Conservation (phyloP, 1,140 invertebrate species). For the Drosophila pseudoananassae region DNA sequence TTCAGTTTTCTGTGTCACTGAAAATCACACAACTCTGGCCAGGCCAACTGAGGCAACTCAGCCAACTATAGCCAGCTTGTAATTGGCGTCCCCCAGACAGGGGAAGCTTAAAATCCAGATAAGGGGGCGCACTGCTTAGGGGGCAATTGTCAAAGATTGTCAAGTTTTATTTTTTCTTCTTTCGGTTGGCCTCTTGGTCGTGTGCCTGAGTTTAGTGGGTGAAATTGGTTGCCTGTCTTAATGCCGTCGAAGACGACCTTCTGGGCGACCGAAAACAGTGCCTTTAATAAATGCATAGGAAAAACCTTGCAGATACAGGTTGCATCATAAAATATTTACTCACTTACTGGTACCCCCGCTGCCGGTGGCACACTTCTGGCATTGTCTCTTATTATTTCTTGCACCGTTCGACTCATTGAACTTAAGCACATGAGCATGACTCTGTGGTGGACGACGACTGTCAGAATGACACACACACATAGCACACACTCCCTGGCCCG, state of each 20-base stretch:
- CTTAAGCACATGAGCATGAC: constrained; percentile 58
- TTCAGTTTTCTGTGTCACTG: constrained; percentile 74
- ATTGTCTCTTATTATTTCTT: constrained; percentile 44
- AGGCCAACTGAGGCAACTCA: constrained; percentile 46
- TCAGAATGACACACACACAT: constrained; percentile 21
- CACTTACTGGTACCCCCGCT: constrained; percentile 1
- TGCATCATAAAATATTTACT: constrained; percentile 44
- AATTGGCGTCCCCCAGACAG: constrained; percentile 42
- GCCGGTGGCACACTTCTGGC: constrained; percentile 46
- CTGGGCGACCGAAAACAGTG: constrained; percentile 6
- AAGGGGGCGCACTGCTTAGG: neutral
- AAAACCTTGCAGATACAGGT: constrained; percentile 45
- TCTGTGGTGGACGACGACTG: constrained; percentile 34
- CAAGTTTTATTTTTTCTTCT: constrained; percentile 25
- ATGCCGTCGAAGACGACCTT: constrained; percentile 49
- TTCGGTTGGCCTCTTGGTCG: constrained; percentile 29
- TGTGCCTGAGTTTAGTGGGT: constrained; percentile 59
- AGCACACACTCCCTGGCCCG: constrained; percentile 13
- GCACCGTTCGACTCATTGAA: constrained; percentile 61
- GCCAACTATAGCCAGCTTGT: constrained; percentile 60
- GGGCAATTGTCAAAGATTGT: constrained; percentile 59
- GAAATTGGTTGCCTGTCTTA: constrained; percentile 59
- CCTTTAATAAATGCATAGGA: constrained; percentile 57
- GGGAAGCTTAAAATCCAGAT: constrained; percentile 17
- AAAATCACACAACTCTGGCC: constrained; percentile 62